Percentiles rank a stretch among this genome's conserved stretches.
Evolutionary conservation across 2,797 vertebrate genomes (phyloP).

Genomic region (Phoeniculus purpureus): DNA sequence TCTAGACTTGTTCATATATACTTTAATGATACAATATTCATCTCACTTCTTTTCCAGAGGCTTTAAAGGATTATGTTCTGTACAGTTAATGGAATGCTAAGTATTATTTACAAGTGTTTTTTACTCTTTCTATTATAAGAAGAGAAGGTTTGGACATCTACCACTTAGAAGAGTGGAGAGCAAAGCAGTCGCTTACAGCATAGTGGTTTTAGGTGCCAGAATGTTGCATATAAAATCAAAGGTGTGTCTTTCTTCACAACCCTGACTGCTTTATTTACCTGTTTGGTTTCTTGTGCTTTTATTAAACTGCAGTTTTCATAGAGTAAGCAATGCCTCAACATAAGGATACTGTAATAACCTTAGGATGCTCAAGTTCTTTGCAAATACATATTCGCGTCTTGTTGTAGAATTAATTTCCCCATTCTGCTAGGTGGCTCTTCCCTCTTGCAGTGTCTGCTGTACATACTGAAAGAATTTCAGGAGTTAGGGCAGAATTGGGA

Average conservation of each 20-base stretch:
- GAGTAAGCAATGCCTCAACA: background rate
- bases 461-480: background rate
- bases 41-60: background rate
- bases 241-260: background rate
- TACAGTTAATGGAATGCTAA: background rate
- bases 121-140: background rate
- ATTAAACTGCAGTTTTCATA: background rate
- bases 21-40: background rate
- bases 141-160: background rate
- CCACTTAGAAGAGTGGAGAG: conserved; percentile 4
- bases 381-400: background rate
- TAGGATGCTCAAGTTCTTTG: background rate
- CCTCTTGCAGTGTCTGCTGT: background rate
- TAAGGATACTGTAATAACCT: background rate
- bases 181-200: background rate
- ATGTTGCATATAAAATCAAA: conserved; percentile 7
- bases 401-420: background rate
- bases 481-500: background rate
- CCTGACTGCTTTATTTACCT: background rate
- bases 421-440: background rate
- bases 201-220: background rate
- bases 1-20: background rate
- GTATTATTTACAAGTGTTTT: background rate
- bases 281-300: background rate
- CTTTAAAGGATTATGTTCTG: conserved; percentile 2